Evolutionary conservation across 1,140 invertebrate species (phyloP), one percentile per base, ranked within the genome.

Genomic region (Limonius californicus): DNA sequence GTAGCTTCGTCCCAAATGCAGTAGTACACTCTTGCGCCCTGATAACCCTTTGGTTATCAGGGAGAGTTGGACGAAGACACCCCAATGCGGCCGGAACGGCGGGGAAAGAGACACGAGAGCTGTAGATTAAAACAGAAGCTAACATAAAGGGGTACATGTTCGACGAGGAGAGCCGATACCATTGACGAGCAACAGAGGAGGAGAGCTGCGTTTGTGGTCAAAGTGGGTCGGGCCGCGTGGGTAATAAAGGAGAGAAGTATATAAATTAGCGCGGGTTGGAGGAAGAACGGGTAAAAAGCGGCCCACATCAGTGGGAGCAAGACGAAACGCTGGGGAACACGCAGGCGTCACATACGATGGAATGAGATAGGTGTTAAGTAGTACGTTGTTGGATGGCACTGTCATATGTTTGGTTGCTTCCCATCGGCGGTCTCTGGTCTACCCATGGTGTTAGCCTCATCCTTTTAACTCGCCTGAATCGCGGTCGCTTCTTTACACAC

Each of bases 41-140:
- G 74, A 75, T 75, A 76, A 75, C 75, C 75, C 73, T 74, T 75
- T 73, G 68, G 70, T 74, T 76, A 76, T 76, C 75, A 76, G 70
- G 69, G 69, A 68, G 73, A 66, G 59, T 54, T 58, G 59, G 59
- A 57, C 54, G 66, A 59, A 68, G 65, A 61, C 54, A 35, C 18
- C 30, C 9, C 27, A 21, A 43, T 43, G 30, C 21, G 57, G 35
- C 30, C 63, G 47, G 42, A 30, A 35, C 30, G 39, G 59, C 58
- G 57, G 50, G 61, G 63, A 73, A 59, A 66, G 68, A 69, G 70
- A 74, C 43, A 45, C 56, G 21, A 61, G 23, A 66, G 59, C 45
- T 63, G 67, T 67, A 75, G 74, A 75, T 75, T 75, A 75, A 75
- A 75, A 74, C 72, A 73, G 74, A 74, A 75, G 73, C 73, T 64